phyloP scores from a whole-genome alignment of 2,113 vertebrate species.

The Alaudala cheleensis region DNA sequence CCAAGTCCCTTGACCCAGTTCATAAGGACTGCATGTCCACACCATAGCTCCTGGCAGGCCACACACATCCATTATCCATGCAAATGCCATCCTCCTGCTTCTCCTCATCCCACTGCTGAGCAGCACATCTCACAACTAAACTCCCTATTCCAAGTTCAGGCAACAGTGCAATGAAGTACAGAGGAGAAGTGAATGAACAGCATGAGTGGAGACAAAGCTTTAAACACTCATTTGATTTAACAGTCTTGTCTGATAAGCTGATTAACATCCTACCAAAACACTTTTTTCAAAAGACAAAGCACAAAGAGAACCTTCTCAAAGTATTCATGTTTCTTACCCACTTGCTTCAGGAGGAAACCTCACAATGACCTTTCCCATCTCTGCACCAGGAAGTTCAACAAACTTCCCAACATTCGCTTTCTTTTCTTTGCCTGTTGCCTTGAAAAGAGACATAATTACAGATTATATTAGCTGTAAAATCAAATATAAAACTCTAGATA shows the following conservation, averaged over 20 bases:
- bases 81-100: not conserved
- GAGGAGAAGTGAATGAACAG: not conserved
- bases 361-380: conserved; percentile 96
- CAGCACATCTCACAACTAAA: not conserved
- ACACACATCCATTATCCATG: not conserved
- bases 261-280: not conserved
- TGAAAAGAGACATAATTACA: not conserved
- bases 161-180: not conserved
- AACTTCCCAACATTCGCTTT: conserved; percentile 94
- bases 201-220: not conserved
- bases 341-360: conserved; percentile 98
- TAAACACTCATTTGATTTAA: not conserved
- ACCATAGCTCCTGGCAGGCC: not conserved
- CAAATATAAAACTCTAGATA: not conserved
- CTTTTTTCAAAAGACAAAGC: too few species aligned
- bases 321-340: conserved; percentile 80
- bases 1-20: not conserved
- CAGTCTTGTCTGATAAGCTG: not conserved
- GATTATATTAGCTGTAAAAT: not conserved
- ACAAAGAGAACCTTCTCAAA: not conserved
- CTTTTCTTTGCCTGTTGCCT: conserved; percentile 88
- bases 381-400: conserved; percentile 94
- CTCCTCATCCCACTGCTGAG: not conserved
- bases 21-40: not conserved
- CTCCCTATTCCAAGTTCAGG: not conserved